phyloP scores from a whole-genome alignment of 2,113 vertebrate genomes.

The Microcebus tavaratra region DNA sequence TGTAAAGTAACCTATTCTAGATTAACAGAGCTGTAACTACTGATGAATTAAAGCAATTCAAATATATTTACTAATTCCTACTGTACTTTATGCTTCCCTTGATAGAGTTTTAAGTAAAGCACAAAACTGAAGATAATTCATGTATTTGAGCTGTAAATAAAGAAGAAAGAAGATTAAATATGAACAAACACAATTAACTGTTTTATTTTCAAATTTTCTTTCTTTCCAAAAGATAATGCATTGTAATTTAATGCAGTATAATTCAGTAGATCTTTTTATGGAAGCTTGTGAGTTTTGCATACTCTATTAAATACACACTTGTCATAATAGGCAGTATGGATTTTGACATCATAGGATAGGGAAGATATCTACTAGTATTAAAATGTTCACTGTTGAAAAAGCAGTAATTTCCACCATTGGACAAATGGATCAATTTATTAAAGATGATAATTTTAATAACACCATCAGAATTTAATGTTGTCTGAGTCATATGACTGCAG shows the following conservation, averaged over 20 bases:
- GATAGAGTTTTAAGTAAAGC: background rate
- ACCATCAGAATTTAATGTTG: background rate
- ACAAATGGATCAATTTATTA: conserved; percentile 32
- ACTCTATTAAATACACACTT: background rate
- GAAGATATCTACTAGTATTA: background rate
- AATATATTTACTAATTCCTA: background rate
- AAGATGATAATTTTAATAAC: conserved; percentile 8
- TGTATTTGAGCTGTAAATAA: background rate
- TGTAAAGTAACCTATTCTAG: background rate
- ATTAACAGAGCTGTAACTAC: background rate
- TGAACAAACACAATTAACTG: background rate
- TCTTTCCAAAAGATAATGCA: background rate
- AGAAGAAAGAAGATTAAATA: background rate
- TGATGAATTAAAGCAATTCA: background rate
- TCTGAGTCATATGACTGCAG: background rate
- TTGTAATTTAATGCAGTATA: background rate
- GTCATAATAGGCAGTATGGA: background rate
- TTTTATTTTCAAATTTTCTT: background rate
- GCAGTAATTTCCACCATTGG: background rate
- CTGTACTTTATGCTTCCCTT: background rate
- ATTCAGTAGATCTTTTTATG: background rate
- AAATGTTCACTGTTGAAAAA: background rate
- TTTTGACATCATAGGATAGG: background rate
- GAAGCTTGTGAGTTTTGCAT: background rate
- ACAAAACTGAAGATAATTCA: background rate